These are phyloP conservation scores for Hippocampus kuda DNA, from an alignment of 2,797 vertebrate species.

Conservation along the genomic window DNA sequence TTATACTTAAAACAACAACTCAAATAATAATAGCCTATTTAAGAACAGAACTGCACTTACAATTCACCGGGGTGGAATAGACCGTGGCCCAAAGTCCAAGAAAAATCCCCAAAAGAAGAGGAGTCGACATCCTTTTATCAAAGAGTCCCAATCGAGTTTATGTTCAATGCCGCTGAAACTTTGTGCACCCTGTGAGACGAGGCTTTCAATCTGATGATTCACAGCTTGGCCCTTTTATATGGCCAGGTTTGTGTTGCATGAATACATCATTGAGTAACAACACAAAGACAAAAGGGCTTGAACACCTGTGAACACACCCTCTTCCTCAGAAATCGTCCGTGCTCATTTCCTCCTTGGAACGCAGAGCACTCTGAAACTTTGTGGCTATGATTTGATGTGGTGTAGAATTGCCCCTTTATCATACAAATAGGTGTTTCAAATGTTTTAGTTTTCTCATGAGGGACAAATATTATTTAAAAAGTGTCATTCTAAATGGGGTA, in stretches of 20 bases:
- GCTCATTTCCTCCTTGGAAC: neutral
- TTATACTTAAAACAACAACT: too few relatives aligned
- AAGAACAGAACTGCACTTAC: conserved; percentile 36
- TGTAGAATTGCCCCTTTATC: neutral
- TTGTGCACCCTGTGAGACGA: neutral
- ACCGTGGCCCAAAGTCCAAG: conserved; percentile 42
- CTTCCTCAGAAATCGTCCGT: conserved; percentile 32
- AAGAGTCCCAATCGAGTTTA: neutral
- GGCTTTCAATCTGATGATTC: conserved; percentile 20
- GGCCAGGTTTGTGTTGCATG: conserved; percentile 29
- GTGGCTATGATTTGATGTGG: neutral
- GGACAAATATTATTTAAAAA: neutral
- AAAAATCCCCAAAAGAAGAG: conserved; percentile 27
- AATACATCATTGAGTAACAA: conserved; percentile 21
- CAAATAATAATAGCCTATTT: neutral
- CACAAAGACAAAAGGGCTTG: conserved; percentile 19
- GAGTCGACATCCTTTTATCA: conserved; percentile 34
- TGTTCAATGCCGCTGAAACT: neutral
- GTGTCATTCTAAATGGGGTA: neutral
- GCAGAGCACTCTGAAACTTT: neutral
- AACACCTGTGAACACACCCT: conserved; percentile 42
- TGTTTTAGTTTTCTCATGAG: neutral
- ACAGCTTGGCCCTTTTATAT: conserved; percentile 37
- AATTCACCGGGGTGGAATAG: conserved; percentile 25
- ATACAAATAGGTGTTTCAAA: neutral